phyloP scores from a whole-genome alignment of 1,140 invertebrate genomes.

The Zaprionus africanus region DNA sequence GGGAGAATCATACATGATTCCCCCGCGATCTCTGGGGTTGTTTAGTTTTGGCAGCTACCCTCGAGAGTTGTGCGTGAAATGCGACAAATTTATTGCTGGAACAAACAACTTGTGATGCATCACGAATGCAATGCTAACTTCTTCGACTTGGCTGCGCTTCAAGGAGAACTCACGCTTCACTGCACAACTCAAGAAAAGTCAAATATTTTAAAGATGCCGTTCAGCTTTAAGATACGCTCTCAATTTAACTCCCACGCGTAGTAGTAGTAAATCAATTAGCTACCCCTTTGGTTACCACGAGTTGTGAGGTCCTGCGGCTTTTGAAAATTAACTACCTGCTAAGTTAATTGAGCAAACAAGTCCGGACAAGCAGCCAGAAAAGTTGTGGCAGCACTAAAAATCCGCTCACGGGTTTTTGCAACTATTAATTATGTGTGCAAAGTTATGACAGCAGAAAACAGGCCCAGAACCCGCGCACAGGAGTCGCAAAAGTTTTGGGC shows the following conservation, averaged over 20 bases:
- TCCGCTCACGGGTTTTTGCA: constrained; percentile 63
- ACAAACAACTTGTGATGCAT: constrained; percentile 57
- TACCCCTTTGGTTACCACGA: constrained; percentile 22
- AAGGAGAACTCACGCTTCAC: constrained; percentile 49
- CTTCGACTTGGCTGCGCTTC: constrained; percentile 56
- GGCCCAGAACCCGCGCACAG: constrained; percentile 50
- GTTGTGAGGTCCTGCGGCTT: constrained; percentile 49
- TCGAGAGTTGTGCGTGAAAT: constrained; percentile 24
- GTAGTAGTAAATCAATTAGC: constrained; percentile 72
- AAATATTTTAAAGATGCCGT: constrained; percentile 23
- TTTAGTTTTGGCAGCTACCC: constrained; percentile 14
- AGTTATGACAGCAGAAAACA: constrained; percentile 83
- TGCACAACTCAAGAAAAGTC: constrained; percentile 12
- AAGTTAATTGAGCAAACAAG: constrained; percentile 83
- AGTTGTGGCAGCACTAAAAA: constrained; percentile 74
- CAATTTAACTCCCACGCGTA: not conserved
- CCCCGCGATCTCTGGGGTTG: constrained; percentile 17
- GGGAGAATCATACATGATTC: not conserved
- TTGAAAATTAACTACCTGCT: constrained; percentile 81
- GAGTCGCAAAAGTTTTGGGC: constrained; percentile 46
- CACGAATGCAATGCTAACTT: constrained; percentile 50
- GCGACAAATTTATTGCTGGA: constrained; percentile 44
- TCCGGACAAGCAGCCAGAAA: constrained; percentile 61
- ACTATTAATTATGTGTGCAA: constrained; percentile 80
- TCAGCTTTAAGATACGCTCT: constrained; percentile 11